Conservation (phyloP, 1,140 invertebrate species). For the Leguminivora glycinivorella region DNA sequence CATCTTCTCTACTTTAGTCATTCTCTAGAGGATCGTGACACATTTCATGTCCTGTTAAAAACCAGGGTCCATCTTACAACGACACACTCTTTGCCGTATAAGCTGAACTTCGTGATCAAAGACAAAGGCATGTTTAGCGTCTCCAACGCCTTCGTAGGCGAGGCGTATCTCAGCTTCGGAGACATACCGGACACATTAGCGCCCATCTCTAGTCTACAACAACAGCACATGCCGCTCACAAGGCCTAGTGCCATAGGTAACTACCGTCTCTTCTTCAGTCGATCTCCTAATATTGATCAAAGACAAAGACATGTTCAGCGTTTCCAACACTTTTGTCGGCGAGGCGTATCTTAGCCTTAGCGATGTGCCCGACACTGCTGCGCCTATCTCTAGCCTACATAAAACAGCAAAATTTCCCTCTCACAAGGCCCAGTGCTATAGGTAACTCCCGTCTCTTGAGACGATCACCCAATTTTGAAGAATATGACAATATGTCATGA, state of each 20-base stretch:
- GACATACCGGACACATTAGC: constrained; percentile 83
- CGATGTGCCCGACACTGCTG: constrained; percentile 82
- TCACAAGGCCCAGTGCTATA: constrained; percentile 87
- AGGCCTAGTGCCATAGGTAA: constrained; percentile 88
- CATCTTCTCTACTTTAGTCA: too few relatives aligned
- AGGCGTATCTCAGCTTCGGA: constrained; percentile 91
- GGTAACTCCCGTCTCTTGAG: too few relatives aligned
- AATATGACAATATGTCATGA: too few relatives aligned
- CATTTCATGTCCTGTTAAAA: too few relatives aligned
- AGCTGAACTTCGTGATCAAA: constrained; percentile 93
- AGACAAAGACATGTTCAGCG: constrained; percentile 95
- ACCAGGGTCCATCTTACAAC: too few relatives aligned
- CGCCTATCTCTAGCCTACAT: constrained; percentile 82
- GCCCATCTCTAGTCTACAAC: constrained; percentile 83
- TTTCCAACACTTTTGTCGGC: constrained; percentile 95
- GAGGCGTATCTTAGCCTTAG: constrained; percentile 92
- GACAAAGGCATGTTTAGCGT: constrained; percentile 96
- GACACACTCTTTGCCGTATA: too few relatives aligned
- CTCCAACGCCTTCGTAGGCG: constrained; percentile 95
- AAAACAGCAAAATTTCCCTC: constrained; percentile 89
- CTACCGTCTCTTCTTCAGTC: too few relatives aligned
- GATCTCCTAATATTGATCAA: too few relatives aligned
- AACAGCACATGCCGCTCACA: constrained; percentile 89
- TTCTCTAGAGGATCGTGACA: too few relatives aligned
- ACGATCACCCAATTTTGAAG: too few relatives aligned